These are phyloP conservation scores for Chloroclystis v-ata DNA, from an alignment of 2,888 invertebrate genomes.

Conservation along the genomic window DNA sequence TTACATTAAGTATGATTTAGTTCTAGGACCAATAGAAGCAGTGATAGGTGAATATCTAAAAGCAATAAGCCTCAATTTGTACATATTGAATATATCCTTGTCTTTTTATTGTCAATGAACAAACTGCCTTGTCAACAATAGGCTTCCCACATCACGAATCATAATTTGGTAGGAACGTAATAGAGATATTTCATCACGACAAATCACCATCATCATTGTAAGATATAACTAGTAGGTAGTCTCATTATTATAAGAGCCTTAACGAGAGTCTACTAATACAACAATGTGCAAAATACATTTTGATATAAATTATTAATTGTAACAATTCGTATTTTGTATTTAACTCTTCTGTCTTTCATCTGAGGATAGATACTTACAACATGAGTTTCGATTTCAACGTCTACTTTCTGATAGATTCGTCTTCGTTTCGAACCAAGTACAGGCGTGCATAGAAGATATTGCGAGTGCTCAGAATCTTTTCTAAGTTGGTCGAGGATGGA, in stretches of 20 bases:
- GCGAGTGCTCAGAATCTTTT: conserved; percentile 79
- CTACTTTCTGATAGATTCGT: conserved; percentile 82
- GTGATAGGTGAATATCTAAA: not conserved
- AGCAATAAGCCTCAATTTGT: conserved; percentile 7
- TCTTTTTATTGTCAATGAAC: no score
- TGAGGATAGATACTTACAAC: conserved; percentile 81
- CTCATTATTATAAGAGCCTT: no score
- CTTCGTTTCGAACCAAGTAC: conserved; percentile 85
- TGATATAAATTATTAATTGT: no score
- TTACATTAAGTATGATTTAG: not conserved
- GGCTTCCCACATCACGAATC: no score
- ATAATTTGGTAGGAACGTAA: not conserved
- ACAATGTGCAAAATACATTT: no score
- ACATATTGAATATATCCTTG: conserved; percentile 8
- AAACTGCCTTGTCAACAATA: conserved; percentile 1
- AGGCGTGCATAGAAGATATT: conserved; percentile 89
- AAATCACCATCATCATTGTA: no score
- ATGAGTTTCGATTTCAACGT: conserved; percentile 92
- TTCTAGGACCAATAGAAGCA: not conserved
- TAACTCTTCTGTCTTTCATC: not conserved
- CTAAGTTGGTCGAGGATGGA: conserved; percentile 82
- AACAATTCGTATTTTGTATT: no score
- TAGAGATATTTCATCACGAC: no score
- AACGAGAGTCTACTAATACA: no score
- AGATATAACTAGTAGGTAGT: no score